Conservation (phyloP, 1,140 invertebrate species). For the Drosophila navojoa region DNA sequence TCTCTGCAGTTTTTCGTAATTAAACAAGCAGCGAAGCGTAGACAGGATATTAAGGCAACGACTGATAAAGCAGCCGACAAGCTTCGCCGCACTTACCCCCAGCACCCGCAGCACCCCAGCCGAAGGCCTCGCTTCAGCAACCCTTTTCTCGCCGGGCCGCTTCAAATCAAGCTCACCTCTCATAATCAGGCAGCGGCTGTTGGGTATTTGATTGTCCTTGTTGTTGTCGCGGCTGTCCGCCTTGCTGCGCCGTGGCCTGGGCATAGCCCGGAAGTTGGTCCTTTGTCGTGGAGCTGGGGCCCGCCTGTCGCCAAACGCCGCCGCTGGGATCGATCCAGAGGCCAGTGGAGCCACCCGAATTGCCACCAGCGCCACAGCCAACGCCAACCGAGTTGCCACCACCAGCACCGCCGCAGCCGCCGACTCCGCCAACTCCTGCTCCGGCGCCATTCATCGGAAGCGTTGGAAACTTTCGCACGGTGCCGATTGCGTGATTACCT, state of each 20-base stretch:
- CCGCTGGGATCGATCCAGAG: constrained; percentile 84
- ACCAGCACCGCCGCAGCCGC: constrained; percentile 18
- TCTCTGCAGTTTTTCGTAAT: constrained; percentile 71
- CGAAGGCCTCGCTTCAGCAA: neutral
- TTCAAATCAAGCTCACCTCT: constrained; percentile 73
- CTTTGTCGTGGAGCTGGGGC: constrained; percentile 61
- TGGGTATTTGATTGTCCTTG: constrained; percentile 55
- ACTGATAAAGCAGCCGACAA: constrained; percentile 62
- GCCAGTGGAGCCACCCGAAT: constrained; percentile 43
- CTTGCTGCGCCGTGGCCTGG: constrained; percentile 41
- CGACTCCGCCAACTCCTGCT: constrained; percentile 18
- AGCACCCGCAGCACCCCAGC: too few relatives aligned
- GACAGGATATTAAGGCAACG: constrained; percentile 79
- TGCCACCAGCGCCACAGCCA: constrained; percentile 38
- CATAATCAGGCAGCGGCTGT: constrained; percentile 81
- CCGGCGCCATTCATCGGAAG: constrained; percentile 78
- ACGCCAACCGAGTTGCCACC: constrained; percentile 51
- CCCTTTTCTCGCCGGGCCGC: neutral
- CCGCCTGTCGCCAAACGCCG: constrained; percentile 66
- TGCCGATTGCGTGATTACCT: constrained; percentile 84
- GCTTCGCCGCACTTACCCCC: neutral
- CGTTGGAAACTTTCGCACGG: constrained; percentile 84
- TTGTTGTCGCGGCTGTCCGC: constrained; percentile 32
- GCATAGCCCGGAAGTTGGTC: constrained; percentile 8
- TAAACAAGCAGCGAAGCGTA: constrained; percentile 73